Evolutionary conservation across 2,888 invertebrate genomes (phyloP).

Genomic region (Malthinus seriepunctatus): DNA sequence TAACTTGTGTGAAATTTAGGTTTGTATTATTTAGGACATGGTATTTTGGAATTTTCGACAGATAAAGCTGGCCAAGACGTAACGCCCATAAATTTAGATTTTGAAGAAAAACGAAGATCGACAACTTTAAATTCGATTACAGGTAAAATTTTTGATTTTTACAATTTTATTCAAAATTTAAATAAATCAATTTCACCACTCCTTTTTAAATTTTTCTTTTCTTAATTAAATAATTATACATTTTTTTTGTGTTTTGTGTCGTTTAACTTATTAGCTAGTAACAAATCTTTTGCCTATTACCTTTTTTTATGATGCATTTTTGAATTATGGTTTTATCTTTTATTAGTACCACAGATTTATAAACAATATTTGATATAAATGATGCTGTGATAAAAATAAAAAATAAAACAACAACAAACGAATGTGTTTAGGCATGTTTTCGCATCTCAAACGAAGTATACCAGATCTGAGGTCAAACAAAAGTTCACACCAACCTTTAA

Average conservation of each 20-base stretch:
- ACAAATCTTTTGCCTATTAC: slow-evolving; percentile 18
- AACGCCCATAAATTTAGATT: slow-evolving; percentile 82
- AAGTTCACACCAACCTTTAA: slow-evolving; percentile 73
- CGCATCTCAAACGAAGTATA: slow-evolving; percentile 86
- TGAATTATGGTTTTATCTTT: slow-evolving; percentile 28
- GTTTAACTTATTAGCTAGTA: slow-evolving; percentile 12
- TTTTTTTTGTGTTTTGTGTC: slow-evolving; percentile 1
- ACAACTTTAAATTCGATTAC: slow-evolving; percentile 77
- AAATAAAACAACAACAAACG: slow-evolving; percentile 46
- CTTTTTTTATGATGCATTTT: slow-evolving; percentile 15
- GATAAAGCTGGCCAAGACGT: slow-evolving; percentile 87
- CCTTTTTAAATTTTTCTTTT: too few species aligned
- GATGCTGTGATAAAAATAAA: slow-evolving; percentile 37
- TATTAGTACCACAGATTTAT: slow-evolving; percentile 24
- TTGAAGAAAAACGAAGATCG: slow-evolving; percentile 69
- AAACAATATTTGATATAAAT: too few species aligned
- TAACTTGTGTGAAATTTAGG: too few species aligned
- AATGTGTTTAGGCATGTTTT: slow-evolving; percentile 79
- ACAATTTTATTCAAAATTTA: background rate
- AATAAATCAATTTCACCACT: slow-evolving; percentile 2
- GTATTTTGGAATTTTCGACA: slow-evolving; percentile 82
- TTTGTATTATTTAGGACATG: slow-evolving; percentile 58
- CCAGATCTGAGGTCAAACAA: slow-evolving; percentile 80
- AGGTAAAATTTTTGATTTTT: slow-evolving; percentile 56
- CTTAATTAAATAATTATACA: too few species aligned